Base-by-base conservation (phyloP, 2,888 invertebrate species). In the Luperina testacea region DNA sequence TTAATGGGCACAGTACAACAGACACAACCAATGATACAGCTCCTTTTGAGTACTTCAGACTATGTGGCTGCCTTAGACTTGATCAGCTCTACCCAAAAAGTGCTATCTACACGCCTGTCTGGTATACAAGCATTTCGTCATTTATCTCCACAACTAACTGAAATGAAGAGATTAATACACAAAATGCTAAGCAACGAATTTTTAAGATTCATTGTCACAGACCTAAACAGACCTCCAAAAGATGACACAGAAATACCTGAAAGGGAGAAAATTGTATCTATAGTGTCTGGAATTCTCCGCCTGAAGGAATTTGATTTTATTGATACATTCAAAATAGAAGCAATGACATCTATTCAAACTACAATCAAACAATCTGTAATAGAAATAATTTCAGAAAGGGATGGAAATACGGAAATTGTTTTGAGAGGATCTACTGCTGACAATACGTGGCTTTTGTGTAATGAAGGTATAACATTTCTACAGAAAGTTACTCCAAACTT, bases 131-230 rank as follows among this genome's bases (percentile, higher is more conserved):
- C 99, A 93, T 99, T 99, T 93, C 98, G 99, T 89, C 99, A 99
- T 96, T 97, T 99, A 82, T 98, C 99, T 78, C 99, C 99, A 79
- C 99, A 99, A 95, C 97, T 99, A 74, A 98, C 98, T 82, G 99
- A 99, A 97, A 98, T 99, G 98, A 98, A 99, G 91, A 98, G 98
- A 92, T 97, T 99, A 38, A 99, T 99, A 88, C 99, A 99, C 92
- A 99, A 99, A 96, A 99, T 99, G 99, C 97, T 99, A 88, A 98
- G 98, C 83, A 98, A 99, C 76, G 99, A 99, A 95, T 99, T 99
- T 94, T 98, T 98, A 91, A 97, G 98, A 88, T 99, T 99, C 94
- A 98, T 99, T 74, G 98, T 99, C 7, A 97, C 98, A 27, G 99
- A 99, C 95, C 97, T 99, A 42, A 99, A 99, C 95, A 97, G 99